Evolutionary conservation across 2,113 vertebrate species (phyloP), one percentile per base, ranked within the genome.

Genomic region (Oxyura jamaicensis): DNA sequence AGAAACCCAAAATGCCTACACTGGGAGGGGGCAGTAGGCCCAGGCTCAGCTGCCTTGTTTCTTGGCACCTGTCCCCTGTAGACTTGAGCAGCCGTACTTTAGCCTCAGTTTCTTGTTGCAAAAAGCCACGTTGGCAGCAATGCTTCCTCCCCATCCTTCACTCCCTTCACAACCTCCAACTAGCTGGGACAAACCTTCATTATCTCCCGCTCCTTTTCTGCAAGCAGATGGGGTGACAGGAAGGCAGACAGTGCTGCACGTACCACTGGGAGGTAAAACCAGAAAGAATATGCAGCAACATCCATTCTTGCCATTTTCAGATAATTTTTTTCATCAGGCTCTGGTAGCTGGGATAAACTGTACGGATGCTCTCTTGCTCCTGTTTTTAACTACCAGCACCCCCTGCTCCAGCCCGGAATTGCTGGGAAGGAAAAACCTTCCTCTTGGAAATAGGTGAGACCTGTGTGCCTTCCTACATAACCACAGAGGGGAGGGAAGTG

Each of bases 161-260:
- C 46, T 48, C 74, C 56, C 73, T 53, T n/a, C n/a, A n/a, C 58
- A 91, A 50, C 60, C 42, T 74, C 59, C 60, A 36, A 31, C 23
- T 22, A 50, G 46, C 26, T 33, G 63, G 18, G 20, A 14, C 26
- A 44, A 65, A 55, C 10, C 58, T 77, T 23, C 1, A 10, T 76
- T 56, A 77, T 82, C 20, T 79, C 56, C 25, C 59, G 16, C 29
- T 82, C 53, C 41, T 21, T 42, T 19, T 62, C 66, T 75, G 23
- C 42, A 50, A 62, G 66, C n/a, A 75, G 56, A 52, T 28, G 35
- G 44, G 13, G 10, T 66, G 25, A 66, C 4, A 71, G 80, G 75
- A 72, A 36, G 28, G 58, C 1, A 73, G 42, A 13, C 0, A 0
- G 10, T 62, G 33, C 29, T 36, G 28, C 0, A 0, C 11, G 12